Conservation (phyloP, 1,140 invertebrate species). For the Nephila pilipes region DNA sequence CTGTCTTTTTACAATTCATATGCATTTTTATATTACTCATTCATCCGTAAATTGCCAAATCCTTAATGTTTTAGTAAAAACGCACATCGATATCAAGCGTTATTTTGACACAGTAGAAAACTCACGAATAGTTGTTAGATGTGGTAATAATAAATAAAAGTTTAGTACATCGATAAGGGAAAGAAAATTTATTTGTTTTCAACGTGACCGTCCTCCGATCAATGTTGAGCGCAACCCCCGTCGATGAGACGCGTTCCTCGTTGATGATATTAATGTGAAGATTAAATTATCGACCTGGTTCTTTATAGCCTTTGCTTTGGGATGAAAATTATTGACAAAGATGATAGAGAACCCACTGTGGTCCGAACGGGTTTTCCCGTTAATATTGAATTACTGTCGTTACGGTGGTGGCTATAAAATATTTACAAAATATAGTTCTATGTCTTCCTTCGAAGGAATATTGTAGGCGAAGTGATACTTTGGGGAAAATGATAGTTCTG, state of each 20-base stretch:
- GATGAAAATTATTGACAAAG: conserved; percentile 62
- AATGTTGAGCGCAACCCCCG: neutral
- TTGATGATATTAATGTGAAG: conserved; percentile 67
- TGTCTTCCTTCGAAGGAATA: neutral
- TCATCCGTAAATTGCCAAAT: neutral
- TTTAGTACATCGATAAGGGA: conserved; percentile 19
- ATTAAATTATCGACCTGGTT: conserved; percentile 68
- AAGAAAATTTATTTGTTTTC: conserved; percentile 65
- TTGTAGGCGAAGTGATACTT: conserved; percentile 18
- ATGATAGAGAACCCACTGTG: conserved; percentile 64
- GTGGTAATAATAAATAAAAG: conserved; percentile 38
- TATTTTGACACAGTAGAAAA: neutral
- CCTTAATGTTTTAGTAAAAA: neutral
- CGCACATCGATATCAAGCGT: neutral
- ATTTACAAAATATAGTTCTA: conserved; percentile 61
- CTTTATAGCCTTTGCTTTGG: conserved; percentile 44
- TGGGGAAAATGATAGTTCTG: conserved; percentile 17
- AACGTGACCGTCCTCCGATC: neutral
- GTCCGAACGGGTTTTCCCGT: neutral
- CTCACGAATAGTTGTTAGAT: neutral
- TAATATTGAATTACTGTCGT: conserved; percentile 60
- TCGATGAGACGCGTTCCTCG: neutral
- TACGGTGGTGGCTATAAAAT: conserved; percentile 26
- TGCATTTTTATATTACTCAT: neutral
- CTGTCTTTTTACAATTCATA: neutral